phyloP scores from a whole-genome alignment of 2,113 vertebrate species.

The Cnemophilus loriae region DNA sequence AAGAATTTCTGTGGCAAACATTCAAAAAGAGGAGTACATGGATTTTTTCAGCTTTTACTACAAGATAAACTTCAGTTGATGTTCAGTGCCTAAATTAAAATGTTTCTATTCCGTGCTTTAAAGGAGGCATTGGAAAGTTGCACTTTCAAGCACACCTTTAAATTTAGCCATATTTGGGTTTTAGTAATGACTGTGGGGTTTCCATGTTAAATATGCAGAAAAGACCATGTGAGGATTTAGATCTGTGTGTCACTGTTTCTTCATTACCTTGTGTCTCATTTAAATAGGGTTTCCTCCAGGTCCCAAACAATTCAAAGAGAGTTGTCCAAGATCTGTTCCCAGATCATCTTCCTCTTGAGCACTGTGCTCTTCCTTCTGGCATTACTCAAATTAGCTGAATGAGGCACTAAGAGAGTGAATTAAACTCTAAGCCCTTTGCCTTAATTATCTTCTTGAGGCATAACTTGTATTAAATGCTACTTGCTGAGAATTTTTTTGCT shows the following conservation, averaged over 20 bases:
- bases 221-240: background rate
- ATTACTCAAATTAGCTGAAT: background rate
- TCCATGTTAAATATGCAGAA: background rate
- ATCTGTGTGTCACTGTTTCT: background rate
- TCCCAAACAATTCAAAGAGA: background rate
- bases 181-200: background rate
- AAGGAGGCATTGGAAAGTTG: background rate
- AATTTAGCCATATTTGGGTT: background rate
- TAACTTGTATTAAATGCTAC: background rate
- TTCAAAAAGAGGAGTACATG: background rate
- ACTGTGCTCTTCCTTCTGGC: background rate
- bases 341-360: background rate
- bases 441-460: background rate
- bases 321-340: background rate
- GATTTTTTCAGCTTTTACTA: background rate
- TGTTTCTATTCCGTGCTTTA: fast-evolving
- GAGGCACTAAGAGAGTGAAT: background rate
- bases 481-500: background rate
- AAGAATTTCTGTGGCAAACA: background rate
- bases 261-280: background rate
- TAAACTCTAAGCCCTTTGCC: background rate
- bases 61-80: background rate
- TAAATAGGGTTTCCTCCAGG: background rate
- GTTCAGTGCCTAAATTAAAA: background rate
- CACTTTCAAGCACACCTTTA: background rate